Conservation (phyloP, 2,113 vertebrate genomes). For the Prinia subflava region DNA sequence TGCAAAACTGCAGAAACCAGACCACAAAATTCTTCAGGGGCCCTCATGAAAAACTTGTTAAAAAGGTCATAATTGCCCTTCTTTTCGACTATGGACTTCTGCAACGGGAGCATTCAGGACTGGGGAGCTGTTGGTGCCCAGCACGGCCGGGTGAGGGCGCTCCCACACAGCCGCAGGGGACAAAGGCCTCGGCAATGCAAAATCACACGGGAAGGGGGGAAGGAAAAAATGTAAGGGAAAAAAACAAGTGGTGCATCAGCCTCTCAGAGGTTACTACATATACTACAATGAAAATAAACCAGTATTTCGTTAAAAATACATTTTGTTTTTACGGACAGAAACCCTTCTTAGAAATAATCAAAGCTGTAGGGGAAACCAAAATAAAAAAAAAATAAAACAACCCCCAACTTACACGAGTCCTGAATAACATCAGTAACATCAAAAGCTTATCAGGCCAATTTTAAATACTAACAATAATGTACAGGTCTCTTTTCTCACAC, state of each 20-base stretch:
- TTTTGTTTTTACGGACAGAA: neutral
- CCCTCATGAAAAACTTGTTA: neutral
- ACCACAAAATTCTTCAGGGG: neutral
- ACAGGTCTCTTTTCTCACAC: neutral
- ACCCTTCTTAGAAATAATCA: neutral
- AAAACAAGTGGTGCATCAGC: too few species aligned
- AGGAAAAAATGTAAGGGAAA: rapidly evolving
- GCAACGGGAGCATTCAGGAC: rapidly evolving
- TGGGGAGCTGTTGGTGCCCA: neutral
- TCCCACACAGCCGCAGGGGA: neutral
- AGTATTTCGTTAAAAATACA: neutral
- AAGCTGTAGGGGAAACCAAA: neutral
- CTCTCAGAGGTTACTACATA: neutral
- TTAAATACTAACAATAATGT: neutral
- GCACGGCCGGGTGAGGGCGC: neutral
- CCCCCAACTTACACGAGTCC: neutral
- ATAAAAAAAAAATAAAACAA: neutral
- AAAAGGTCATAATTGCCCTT: neutral
- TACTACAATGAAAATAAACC: neutral
- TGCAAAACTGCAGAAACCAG: neutral
- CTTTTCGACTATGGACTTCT: neutral
- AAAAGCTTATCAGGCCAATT: neutral
- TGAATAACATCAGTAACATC: neutral
- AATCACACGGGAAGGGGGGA: rapidly evolving
- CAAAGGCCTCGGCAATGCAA: rapidly evolving